phyloP scores from a whole-genome alignment of 2,113 vertebrate genomes.

The Glaucomys volans region DNA sequence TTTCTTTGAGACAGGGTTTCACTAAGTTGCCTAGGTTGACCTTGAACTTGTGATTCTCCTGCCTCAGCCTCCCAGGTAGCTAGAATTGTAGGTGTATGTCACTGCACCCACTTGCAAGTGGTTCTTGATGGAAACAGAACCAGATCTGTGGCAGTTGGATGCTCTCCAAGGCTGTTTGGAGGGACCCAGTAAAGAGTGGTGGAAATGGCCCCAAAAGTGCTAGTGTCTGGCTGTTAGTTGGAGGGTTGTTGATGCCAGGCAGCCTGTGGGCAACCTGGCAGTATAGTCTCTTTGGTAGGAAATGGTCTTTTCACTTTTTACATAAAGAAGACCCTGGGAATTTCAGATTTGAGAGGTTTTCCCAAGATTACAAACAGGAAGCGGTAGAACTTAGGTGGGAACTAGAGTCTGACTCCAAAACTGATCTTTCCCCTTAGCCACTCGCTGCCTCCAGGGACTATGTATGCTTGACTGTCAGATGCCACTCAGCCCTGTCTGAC shows the following conservation, averaged over 20 bases:
- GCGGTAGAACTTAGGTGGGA: not conserved
- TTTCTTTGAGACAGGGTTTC: not conserved
- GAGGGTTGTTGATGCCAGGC: not conserved
- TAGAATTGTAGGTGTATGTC: not conserved
- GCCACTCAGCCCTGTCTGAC: not conserved
- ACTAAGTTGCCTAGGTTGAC: not conserved
- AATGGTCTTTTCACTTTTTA: not conserved
- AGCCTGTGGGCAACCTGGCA: not conserved
- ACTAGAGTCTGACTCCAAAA: not conserved
- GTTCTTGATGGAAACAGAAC: not conserved
- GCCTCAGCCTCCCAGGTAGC: not conserved
- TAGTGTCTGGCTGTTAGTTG: fast-evolving
- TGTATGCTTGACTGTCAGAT: fast-evolving
- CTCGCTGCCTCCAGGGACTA: not conserved
- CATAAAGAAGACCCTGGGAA: not conserved
- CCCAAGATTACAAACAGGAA: not conserved
- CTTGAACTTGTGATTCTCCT: not conserved
- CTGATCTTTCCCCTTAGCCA: not conserved
- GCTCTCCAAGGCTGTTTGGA: not conserved
- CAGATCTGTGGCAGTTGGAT: not conserved
- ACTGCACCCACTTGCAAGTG: too few relatives aligned
- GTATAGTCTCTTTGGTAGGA: not conserved
- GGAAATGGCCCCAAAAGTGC: fast-evolving
- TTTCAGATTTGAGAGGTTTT: not conserved
- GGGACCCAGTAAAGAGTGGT: not conserved